These are phyloP conservation scores for Uloborus diversus DNA, from an alignment of 1,140 invertebrate species.

Conservation along the genomic window DNA sequence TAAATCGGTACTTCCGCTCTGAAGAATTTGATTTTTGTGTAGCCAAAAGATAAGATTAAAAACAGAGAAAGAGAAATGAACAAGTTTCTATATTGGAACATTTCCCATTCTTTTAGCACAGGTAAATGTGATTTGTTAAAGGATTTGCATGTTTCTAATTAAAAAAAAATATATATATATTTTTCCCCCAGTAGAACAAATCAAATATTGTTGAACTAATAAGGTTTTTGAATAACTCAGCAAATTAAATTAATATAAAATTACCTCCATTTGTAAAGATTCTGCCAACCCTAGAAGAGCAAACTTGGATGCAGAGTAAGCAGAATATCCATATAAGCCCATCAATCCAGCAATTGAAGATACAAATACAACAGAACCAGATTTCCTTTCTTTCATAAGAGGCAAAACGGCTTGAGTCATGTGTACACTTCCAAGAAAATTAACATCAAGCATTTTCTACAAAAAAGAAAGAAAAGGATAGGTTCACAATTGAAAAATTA, in stretches of 20 bases:
- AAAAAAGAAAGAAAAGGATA: constrained; percentile 56
- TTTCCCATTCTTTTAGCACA: too few relatives aligned
- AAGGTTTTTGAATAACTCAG: background rate
- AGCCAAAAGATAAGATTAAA: too few relatives aligned
- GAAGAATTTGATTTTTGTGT: too few relatives aligned
- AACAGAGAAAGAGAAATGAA: too few relatives aligned
- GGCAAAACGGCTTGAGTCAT: constrained; percentile 69
- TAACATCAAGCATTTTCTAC: constrained; percentile 71
- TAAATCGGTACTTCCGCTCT: too few relatives aligned
- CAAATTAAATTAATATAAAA: background rate
- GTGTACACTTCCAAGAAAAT: constrained; percentile 70
- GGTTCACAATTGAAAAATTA: background rate
- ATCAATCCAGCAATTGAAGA: constrained; percentile 90
- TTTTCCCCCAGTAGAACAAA: too few relatives aligned
- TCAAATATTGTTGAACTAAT: background rate
- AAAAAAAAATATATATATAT: too few relatives aligned
- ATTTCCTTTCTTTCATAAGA: constrained; percentile 66
- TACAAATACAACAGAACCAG: constrained; percentile 84
- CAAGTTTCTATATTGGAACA: too few relatives aligned
- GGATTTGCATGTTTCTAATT: too few relatives aligned
- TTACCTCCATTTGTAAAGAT: constrained; percentile 88
- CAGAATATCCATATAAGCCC: constrained; percentile 90
- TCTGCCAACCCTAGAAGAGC: constrained; percentile 94
- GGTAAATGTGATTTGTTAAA: too few relatives aligned
- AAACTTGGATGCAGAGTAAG: constrained; percentile 94